Conservation (phyloP, 2,113 vertebrate species). For the Rynchops niger region DNA sequence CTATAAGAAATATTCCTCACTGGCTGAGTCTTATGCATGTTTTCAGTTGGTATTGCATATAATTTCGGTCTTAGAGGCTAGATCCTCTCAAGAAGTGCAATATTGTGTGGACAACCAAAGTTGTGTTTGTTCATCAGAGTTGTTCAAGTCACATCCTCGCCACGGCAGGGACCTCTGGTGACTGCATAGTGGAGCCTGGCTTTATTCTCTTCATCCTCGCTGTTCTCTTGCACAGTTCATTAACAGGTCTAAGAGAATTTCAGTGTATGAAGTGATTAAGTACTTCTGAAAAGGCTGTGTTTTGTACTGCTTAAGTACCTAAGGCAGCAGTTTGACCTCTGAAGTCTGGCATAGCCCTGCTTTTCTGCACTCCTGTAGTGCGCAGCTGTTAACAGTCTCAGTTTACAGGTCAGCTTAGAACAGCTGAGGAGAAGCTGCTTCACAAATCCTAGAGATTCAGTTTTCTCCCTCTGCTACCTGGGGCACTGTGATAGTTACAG, state of each 20-base stretch:
- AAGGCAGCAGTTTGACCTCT: neutral
- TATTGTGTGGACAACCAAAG: neutral
- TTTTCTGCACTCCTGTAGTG: neutral
- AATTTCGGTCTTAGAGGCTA: neutral
- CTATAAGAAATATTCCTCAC: neutral
- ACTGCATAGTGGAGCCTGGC: neutral
- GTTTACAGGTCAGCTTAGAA: neutral
- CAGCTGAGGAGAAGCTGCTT: neutral
- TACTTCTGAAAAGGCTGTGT: neutral
- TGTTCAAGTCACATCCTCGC: neutral
- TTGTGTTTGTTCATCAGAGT: fast-evolving
- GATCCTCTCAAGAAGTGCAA: neutral
- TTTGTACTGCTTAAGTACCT: neutral
- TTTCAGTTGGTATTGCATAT: neutral
- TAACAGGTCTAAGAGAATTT: neutral
- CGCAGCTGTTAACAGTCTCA: neutral
- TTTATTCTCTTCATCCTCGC: neutral
- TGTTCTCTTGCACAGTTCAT: neutral
- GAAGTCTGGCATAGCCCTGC: neutral
- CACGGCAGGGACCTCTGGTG: neutral
- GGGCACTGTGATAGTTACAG: neutral
- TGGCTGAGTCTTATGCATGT: neutral
- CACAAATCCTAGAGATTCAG: neutral
- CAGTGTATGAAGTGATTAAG: neutral
- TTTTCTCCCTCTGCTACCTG: neutral